A percentile compares a stretch with the other conserved stretches of the same genome.
Conservation (phyloP, 53 echinoderm and acorn worm genomes). For the Antedon mediterranea region DNA sequence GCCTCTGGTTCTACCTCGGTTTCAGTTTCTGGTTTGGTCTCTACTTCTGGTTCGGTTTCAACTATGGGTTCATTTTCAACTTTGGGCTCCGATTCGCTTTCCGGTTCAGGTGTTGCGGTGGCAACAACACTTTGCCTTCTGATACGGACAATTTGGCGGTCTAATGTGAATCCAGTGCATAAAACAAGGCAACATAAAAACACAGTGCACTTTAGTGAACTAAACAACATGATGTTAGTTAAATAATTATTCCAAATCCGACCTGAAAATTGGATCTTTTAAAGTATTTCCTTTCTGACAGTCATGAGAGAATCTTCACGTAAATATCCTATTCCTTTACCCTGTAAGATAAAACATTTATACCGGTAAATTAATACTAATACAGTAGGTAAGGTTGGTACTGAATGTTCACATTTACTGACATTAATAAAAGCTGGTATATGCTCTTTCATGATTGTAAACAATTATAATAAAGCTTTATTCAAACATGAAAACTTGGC, state of each 20-base stretch:
- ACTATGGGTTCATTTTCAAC: conserved; percentile 6
- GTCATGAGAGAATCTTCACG: too few relatives aligned
- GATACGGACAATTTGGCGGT: background rate
- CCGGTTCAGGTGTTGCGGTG: background rate
- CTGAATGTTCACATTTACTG: too few relatives aligned
- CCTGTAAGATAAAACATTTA: too few relatives aligned
- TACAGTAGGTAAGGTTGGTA: too few relatives aligned
- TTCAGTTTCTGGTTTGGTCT: conserved; percentile 18
- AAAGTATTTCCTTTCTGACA: background rate
- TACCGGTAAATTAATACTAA: too few relatives aligned
- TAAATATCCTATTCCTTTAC: too few relatives aligned
- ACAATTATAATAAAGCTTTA: too few relatives aligned
- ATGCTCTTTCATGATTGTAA: too few relatives aligned
- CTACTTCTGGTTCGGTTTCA: conserved; percentile 28
- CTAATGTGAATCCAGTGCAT: conserved; percentile 28
- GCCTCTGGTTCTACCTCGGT: conserved; percentile 24
- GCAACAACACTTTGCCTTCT: background rate
- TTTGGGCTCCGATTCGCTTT: background rate
- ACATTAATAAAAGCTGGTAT: too few relatives aligned
- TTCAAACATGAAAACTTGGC: too few relatives aligned
- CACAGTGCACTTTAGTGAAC: background rate
- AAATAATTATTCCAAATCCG: background rate
- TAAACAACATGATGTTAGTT: background rate
- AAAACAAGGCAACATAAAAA: background rate
- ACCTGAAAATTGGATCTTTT: background rate